Base-by-base conservation (phyloP, 2,888 invertebrate genomes). In the Microplitis manilae region DNA sequence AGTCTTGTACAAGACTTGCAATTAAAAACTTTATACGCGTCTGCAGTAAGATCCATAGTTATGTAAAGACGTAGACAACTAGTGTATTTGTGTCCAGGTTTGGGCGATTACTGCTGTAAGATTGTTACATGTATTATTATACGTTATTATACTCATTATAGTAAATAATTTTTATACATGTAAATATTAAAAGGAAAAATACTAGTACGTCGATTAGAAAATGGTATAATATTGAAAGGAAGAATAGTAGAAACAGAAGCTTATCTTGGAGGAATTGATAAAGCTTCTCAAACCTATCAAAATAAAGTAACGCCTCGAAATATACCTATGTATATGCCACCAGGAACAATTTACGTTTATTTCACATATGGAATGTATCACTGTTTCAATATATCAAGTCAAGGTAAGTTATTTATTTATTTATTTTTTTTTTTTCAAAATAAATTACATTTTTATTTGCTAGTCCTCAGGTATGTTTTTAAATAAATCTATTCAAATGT, bases 291-390 rank as follows among this genome's bases (percentile, higher is more conserved):
- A 83, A 92, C 94, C 0, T 94, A 91, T 85, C 88, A 89, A 76
- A 91, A 91, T 2, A 93, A 92, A 87, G 86, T 91, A 79, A 94
- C 95, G 0, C 90, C 91, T 4, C 90, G 92, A 80, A 94, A 93
- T 86, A 91, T 92, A 83, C 93, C 95, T 0, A 94, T 95, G 94
- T 95, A 92, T 84, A 94, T 94, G 94, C 87, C 90, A 73, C 92
- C 94, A 20, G 95, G 95, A 15, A 95, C 95, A 8, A 91, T 92
- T 39, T 95, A 93, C 87, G 93, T 95, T 4, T 95, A 95, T 83
- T 90, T 93, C 83, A 94, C 94, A 1, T 95, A 95, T 86, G 95
- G 95, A 80, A 94, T 94, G 93, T 94, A 95, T 84, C 91, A 93
- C 84, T 94, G 94, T 85, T 92, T 95, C 84, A 95, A 95, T 87